phyloP scores from a whole-genome alignment of 2,113 vertebrate species.

The Otocyon megalotis region DNA sequence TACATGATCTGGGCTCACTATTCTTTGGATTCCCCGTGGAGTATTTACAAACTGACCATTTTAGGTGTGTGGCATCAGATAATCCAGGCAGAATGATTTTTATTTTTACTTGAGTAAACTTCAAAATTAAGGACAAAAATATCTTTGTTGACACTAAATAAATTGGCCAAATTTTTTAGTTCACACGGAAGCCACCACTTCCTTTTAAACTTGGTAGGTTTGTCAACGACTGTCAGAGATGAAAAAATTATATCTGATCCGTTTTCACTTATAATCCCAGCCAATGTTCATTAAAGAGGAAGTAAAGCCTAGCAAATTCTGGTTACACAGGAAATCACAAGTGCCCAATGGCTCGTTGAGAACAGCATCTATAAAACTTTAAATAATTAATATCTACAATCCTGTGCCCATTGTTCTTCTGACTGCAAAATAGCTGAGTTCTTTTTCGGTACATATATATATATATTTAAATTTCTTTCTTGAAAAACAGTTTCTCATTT shows the following conservation, averaged over 20 bases:
- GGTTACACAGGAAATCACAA: neutral
- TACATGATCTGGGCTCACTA: neutral
- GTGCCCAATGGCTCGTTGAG: neutral
- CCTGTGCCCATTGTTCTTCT: conserved; percentile 55
- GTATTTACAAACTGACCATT: neutral
- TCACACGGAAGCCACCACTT: neutral
- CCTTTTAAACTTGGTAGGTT: neutral
- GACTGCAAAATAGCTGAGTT: conserved; percentile 63
- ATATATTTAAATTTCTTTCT: neutral
- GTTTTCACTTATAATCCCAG: conserved; percentile 59
- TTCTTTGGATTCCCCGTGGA: neutral
- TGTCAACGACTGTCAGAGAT: neutral
- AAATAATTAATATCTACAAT: conserved; percentile 54
- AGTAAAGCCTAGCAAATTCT: neutral
- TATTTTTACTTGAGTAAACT: conserved; percentile 70
- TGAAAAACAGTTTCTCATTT: neutral
- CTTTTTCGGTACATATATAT: neutral
- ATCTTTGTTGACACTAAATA: conserved; percentile 42
- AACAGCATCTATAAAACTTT: conserved; percentile 48
- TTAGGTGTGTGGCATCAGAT: neutral
- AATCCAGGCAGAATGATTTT: neutral
- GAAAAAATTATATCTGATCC: neutral
- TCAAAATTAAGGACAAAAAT: conserved; percentile 49
- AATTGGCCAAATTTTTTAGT: conserved; percentile 56
- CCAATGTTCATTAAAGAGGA: conserved; percentile 4